Evolutionary conservation across 2,797 vertebrate genomes (phyloP).

Genomic region (Xenentodon cancila): DNA sequence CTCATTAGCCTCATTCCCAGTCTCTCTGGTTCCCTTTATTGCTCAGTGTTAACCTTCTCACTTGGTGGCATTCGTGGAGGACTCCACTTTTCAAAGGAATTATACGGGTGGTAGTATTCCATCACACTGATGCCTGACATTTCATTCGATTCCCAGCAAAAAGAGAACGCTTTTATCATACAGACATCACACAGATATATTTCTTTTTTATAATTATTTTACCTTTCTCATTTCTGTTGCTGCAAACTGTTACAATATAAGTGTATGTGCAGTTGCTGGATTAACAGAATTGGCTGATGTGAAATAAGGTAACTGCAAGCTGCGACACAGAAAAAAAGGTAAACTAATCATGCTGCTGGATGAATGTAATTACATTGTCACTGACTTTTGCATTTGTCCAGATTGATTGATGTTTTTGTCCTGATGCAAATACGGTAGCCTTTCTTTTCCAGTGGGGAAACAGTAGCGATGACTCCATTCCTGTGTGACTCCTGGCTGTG

Average conservation of each 20-base stretch:
- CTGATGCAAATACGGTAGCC: constrained; percentile 65
- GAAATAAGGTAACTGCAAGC: constrained; percentile 46
- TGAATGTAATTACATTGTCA: constrained; percentile 35
- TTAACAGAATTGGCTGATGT: constrained; percentile 45
- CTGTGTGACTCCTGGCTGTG: constrained; percentile 68
- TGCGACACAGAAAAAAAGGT: constrained; percentile 39
- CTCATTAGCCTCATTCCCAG: constrained; percentile 81
- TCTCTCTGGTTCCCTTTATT: constrained; percentile 74
- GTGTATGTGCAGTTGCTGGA: constrained; percentile 17
- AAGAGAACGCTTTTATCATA: constrained; percentile 48
- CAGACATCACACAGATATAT: constrained; percentile 31
- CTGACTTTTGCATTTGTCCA: constrained; percentile 59
- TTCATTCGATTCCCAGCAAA: constrained; percentile 66
- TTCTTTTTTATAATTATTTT: constrained; percentile 34
- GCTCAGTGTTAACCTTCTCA: constrained; percentile 78
- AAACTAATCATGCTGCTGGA: constrained; percentile 58
- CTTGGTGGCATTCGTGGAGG: constrained; percentile 60
- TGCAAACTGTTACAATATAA: constrained; percentile 18
- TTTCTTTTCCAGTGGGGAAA: constrained; percentile 50
- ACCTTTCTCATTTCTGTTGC: constrained; percentile 26
- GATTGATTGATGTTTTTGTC: constrained; percentile 72
- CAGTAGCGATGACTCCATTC: constrained; percentile 57
- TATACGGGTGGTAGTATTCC: constrained; percentile 66
- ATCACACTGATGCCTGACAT: constrained; percentile 66
- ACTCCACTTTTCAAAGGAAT: constrained; percentile 66